Percentiles rank a stretch among this genome's conserved stretches.
Evolutionary conservation across 2,113 vertebrate genomes (phyloP).

Genomic region (Tenrec ecaudatus): DNA sequence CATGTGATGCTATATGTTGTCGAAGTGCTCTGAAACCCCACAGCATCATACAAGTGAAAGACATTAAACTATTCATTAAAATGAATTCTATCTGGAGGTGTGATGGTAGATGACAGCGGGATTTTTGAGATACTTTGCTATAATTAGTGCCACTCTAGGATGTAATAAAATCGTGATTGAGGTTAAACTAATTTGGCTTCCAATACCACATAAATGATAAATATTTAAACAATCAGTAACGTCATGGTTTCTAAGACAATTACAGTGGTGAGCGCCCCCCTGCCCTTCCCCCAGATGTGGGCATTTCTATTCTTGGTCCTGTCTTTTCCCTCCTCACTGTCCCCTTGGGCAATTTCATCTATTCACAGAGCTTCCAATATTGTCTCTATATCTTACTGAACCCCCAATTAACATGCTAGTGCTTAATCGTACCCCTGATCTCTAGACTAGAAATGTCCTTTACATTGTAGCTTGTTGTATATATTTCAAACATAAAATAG

Average conservation of each 20-base stretch:
- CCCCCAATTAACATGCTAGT: background rate
- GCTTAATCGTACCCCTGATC: background rate
- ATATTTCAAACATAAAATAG: background rate
- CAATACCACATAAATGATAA: slow-evolving; percentile 39
- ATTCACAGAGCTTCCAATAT: background rate
- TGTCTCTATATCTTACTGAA: background rate
- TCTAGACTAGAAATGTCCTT: background rate
- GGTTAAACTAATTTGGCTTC: slow-evolving; percentile 41
- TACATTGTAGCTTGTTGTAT: background rate
- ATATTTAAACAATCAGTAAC: background rate
- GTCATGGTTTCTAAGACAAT: background rate
- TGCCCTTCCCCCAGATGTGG: background rate
- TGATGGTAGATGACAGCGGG: slow-evolving; percentile 41
- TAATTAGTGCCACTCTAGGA: slow-evolving; percentile 45
- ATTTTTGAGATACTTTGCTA: slow-evolving; percentile 39
- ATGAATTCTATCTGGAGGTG: slow-evolving; percentile 59
- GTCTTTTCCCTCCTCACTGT: background rate
- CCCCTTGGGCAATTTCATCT: background rate
- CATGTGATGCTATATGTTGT: background rate
- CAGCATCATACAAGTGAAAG: background rate
- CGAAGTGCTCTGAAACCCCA: background rate
- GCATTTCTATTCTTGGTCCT: background rate
- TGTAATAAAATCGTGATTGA: slow-evolving; percentile 15
- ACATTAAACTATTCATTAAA: slow-evolving; percentile 33
- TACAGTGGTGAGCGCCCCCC: background rate